Percentiles rank a stretch among this genome's conserved stretches.
Conservation (phyloP, 2,797 vertebrate species). For the Numenius phaeopus region DNA sequence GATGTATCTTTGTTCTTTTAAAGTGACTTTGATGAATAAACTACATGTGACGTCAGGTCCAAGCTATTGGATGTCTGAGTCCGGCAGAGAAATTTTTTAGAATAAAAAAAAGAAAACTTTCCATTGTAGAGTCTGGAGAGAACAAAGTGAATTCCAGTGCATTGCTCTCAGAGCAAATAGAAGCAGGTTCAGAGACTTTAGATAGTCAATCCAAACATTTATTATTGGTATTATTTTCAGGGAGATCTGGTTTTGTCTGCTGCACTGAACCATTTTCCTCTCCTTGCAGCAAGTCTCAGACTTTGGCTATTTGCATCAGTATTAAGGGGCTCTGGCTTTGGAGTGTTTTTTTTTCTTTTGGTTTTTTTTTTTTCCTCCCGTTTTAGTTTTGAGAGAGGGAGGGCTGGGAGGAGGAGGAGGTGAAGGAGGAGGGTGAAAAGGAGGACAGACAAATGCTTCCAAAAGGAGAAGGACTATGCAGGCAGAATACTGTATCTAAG, state of each 20-base stretch:
- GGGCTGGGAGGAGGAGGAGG: slow-evolving; percentile 1
- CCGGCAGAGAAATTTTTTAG: slow-evolving; percentile 81
- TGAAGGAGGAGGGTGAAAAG: slow-evolving; percentile 23
- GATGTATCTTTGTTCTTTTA: slow-evolving; percentile 88
- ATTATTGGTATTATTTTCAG: slow-evolving; percentile 68
- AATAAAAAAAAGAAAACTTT: slow-evolving; percentile 81
- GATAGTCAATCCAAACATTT: slow-evolving; percentile 65
- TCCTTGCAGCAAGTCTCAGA: slow-evolving; percentile 55
- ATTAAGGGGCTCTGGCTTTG: slow-evolving; percentile 37
- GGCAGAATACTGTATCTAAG: slow-evolving; percentile 32
- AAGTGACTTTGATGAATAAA: slow-evolving; percentile 89
- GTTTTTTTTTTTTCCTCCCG: fast-evolving
- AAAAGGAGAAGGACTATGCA: slow-evolving; percentile 53
- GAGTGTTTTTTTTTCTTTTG: background rate
- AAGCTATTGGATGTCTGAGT: slow-evolving; percentile 84
- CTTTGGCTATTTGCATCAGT: slow-evolving; percentile 42
- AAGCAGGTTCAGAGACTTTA: slow-evolving; percentile 81
- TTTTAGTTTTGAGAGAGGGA: slow-evolving; percentile 25
- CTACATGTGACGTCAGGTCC: slow-evolving; percentile 85
- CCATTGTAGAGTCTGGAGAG: slow-evolving; percentile 79
- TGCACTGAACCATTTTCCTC: slow-evolving; percentile 27
- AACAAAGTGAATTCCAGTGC: slow-evolving; percentile 83
- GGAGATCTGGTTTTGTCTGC: slow-evolving; percentile 59
- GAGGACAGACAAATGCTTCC: slow-evolving; percentile 52
- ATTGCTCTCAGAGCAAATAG: slow-evolving; percentile 72